Conservation (phyloP, 2,888 invertebrate species). For the Leptinotarsa tumamoca region DNA sequence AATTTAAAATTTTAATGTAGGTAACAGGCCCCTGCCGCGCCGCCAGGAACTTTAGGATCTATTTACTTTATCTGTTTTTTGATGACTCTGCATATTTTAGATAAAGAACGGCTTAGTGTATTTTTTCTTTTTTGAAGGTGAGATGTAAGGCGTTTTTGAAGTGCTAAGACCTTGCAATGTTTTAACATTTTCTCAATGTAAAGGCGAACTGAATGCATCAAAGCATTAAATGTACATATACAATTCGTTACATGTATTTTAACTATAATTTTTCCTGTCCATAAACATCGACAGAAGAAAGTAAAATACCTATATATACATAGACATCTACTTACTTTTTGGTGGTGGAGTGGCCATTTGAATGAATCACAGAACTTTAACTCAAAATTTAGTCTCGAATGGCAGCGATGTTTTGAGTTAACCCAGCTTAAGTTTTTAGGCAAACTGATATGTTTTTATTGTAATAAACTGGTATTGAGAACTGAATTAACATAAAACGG, state of each 20-base stretch:
- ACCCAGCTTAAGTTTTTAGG: neutral
- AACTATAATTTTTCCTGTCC: neutral
- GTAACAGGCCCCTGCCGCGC: too few species aligned
- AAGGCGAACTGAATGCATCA: neutral
- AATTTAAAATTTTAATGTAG: too few species aligned
- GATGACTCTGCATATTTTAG: neutral
- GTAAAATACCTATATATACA: neutral
- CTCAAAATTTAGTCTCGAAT: neutral
- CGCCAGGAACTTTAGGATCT: neutral
- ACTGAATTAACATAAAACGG: neutral
- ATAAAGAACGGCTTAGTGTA: neutral
- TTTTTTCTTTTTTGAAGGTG: neutral
- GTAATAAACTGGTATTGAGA: neutral
- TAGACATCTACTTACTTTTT: constrained; percentile 6
- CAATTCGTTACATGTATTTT: neutral
- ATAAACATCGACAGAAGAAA: neutral
- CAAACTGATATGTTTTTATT: neutral
- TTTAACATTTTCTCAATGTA: neutral
- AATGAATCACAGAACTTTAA: neutral
- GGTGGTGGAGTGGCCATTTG: neutral
- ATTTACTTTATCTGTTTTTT: neutral
- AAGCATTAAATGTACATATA: neutral
- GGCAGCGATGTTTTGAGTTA: neutral
- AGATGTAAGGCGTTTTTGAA: neutral
- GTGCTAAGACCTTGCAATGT: neutral